phyloP scores from a whole-genome alignment of 2,888 invertebrate species.

The Thecocarcelia acutangulata region DNA sequence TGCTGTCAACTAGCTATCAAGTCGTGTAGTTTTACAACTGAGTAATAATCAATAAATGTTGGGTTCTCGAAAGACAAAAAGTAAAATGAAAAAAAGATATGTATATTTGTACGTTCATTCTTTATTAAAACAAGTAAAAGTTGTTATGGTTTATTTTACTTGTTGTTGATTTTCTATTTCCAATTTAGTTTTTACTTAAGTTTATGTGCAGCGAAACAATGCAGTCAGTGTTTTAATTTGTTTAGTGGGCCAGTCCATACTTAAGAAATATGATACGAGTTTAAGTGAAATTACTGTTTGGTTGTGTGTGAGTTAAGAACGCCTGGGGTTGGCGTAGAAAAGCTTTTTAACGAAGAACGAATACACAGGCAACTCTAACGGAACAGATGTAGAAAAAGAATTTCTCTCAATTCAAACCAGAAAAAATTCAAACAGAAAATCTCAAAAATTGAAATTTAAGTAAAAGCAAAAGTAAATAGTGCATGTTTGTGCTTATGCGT shows the following conservation, averaged over 20 bases:
- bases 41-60: constrained; percentile 48
- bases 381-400: no score
- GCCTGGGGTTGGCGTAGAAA: background rate
- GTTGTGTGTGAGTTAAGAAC: background rate
- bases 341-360: no score
- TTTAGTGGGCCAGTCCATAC: constrained; percentile 39
- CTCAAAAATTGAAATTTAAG: no score
- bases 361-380: no score
- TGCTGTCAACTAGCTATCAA: constrained; percentile 31
- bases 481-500: no score
- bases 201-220: constrained; percentile 1
- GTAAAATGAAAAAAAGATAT: background rate
- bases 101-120: constrained; percentile 18
- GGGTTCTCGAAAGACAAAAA: background rate
- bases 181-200: constrained; percentile 29
- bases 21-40: constrained; percentile 35
- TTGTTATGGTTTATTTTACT: constrained; percentile 19
- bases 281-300: constrained; percentile 12
- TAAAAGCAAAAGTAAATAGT: no score
- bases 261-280: constrained; percentile 50
- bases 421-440: no score
- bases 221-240: background rate
- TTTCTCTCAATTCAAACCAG: no score
- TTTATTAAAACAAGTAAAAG: constrained; percentile 49
- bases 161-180: constrained; percentile 4